A percentile compares a stretch with the other conserved stretches of the same genome.
phyloP scores from a whole-genome alignment of 2,113 vertebrate species.

The Ailuropoda melanoleuca region DNA sequence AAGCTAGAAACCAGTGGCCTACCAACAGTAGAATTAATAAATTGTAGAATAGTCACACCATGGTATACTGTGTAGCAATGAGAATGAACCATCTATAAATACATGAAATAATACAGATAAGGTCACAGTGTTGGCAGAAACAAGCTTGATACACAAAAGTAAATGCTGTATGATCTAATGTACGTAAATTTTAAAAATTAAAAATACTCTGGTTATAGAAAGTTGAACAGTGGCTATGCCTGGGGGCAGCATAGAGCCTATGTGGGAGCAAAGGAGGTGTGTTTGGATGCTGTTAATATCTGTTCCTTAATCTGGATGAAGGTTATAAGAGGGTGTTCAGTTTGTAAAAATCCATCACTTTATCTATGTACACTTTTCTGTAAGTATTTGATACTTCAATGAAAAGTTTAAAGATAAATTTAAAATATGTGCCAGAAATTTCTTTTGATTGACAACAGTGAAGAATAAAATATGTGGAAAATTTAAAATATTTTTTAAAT shows the following conservation, averaged over 20 bases:
- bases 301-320: not conserved
- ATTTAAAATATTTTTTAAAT: not conserved
- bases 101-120: not conserved
- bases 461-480: conserved; percentile 10
- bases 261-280: rapidly evolving
- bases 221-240: not conserved
- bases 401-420: not conserved
- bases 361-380: not conserved
- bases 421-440: not conserved
- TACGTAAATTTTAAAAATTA: not conserved
- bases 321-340: not conserved
- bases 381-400: not conserved
- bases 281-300: not conserved
- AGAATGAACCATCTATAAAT: not conserved
- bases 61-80: not conserved
- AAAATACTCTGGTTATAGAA: not conserved
- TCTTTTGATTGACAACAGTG: not conserved
- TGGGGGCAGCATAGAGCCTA: not conserved
- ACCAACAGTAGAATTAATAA: not conserved
- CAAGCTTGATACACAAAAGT: not conserved
- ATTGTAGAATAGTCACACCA: not conserved
- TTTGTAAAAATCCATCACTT: not conserved
- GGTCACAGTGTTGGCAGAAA: not conserved
- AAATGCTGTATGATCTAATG: not conserved
- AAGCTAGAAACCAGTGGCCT: not conserved